Evolutionary conservation across 35 echinoderm and acorn worm species (phyloP).

Genomic region (Strongylocentrotus purpuratus): DNA sequence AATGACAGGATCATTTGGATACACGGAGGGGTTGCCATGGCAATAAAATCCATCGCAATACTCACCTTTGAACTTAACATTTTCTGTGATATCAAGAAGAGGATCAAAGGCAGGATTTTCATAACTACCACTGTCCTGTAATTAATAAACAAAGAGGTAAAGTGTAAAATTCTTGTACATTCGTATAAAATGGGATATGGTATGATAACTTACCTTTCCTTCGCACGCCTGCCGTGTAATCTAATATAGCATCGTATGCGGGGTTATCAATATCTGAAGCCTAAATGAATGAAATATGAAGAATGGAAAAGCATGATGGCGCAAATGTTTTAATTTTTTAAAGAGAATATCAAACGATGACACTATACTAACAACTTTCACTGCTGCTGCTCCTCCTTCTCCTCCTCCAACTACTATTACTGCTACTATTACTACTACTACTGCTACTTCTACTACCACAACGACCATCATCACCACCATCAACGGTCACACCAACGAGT

Average conservation of each 20-base stretch:
- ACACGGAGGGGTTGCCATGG: background rate
- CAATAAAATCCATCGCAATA: constrained; percentile 2
- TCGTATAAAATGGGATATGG: background rate
- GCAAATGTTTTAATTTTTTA: background rate
- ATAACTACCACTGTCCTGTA: background rate
- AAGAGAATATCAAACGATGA: too few species aligned
- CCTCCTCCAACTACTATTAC: background rate
- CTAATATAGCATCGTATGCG: background rate
- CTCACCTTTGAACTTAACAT: constrained; percentile 29
- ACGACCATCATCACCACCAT: background rate
- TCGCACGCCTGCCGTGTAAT: background rate
- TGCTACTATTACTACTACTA: background rate
- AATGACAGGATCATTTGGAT: background rate
- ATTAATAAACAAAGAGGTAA: background rate
- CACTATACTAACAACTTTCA: background rate
- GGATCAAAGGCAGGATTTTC: constrained; percentile 47
- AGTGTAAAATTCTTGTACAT: background rate
- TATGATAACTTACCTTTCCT: background rate
- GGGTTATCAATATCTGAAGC: background rate
- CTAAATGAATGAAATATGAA: background rate
- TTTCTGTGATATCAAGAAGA: constrained; percentile 37
- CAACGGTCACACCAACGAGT: too few species aligned
- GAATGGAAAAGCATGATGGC: background rate
- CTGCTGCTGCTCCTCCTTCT: background rate
- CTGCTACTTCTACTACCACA: background rate